Evolutionary conservation across 2,797 vertebrate genomes (phyloP).

Genomic region (Lacerta viridis): DNA sequence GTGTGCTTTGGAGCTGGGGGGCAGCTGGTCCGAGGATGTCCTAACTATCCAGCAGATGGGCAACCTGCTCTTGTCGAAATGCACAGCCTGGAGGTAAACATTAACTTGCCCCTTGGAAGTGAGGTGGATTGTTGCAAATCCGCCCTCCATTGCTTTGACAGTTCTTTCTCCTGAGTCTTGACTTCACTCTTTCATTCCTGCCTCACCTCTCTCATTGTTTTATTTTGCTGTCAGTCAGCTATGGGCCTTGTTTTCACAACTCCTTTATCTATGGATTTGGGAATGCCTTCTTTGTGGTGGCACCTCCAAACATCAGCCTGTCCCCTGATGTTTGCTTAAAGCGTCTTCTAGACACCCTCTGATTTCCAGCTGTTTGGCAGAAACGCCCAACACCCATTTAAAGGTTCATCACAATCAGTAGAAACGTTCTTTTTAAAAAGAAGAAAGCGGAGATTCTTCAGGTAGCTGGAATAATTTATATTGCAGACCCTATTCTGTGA

Average conservation of each 20-base stretch:
- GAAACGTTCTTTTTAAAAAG: not conserved
- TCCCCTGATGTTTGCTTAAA: not conserved
- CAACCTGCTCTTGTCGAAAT: conserved; percentile 83
- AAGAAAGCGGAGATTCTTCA: not conserved
- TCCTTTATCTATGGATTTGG: too few species aligned
- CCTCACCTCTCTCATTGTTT: not conserved
- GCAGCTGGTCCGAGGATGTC: conserved; percentile 85
- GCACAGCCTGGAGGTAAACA: conserved; percentile 89
- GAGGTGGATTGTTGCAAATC: not conserved
- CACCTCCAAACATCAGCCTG: not conserved
- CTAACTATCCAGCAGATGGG: conserved; percentile 79
- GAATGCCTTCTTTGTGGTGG: not conserved
- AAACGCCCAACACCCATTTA: not conserved
- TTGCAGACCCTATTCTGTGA: not conserved
- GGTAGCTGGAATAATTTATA: not conserved
- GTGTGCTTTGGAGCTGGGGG: conserved; percentile 90
- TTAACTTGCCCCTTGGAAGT: not conserved
- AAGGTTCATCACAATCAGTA: not conserved
- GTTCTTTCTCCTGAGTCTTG: not conserved
- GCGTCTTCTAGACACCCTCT: not conserved
- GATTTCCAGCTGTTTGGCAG: not conserved
- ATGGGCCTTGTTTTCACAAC: not conserved
- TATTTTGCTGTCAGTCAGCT: not conserved
- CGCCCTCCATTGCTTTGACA: not conserved
- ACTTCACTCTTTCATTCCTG: not conserved